These are phyloP conservation scores for Leiothrix lutea DNA, from an alignment of 2,113 vertebrate genomes.

Conservation along the genomic window DNA sequence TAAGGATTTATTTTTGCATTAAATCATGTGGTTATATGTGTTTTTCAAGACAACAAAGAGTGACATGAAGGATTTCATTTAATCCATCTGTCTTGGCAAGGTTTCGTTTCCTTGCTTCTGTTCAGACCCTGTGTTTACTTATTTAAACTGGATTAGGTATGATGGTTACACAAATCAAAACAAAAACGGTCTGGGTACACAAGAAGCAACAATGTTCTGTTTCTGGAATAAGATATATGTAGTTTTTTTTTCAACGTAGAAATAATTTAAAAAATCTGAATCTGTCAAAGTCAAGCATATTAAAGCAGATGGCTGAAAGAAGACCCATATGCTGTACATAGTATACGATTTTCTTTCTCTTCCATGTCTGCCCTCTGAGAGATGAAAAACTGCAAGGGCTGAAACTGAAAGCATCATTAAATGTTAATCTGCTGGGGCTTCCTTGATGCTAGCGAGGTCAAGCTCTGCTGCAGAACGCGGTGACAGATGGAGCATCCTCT, in stretches of 20 bases:
- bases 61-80: background rate
- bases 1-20: background rate
- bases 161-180: background rate
- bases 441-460: conserved; percentile 26
- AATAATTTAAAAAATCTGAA: background rate
- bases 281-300: background rate
- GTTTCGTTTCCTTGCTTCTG: background rate
- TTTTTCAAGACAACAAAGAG: background rate
- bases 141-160: background rate
- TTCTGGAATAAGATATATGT: background rate
- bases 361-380: background rate
- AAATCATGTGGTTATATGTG: background rate
- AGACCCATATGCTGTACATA: background rate
- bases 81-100: background rate
- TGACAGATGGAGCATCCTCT: conserved; percentile 63
- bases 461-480: background rate
- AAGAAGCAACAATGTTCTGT: background rate
- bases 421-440: conserved; percentile 63
- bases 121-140: background rate
- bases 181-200: background rate
- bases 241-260: background rate
- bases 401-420: conserved; percentile 61
- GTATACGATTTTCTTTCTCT: background rate
- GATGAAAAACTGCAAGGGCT: conserved; percentile 42
- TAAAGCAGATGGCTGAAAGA: background rate